Percentiles rank a stretch among this genome's conserved stretches.
phyloP scores from a whole-genome alignment of 2,888 invertebrate genomes.

The Plusia festucae region DNA sequence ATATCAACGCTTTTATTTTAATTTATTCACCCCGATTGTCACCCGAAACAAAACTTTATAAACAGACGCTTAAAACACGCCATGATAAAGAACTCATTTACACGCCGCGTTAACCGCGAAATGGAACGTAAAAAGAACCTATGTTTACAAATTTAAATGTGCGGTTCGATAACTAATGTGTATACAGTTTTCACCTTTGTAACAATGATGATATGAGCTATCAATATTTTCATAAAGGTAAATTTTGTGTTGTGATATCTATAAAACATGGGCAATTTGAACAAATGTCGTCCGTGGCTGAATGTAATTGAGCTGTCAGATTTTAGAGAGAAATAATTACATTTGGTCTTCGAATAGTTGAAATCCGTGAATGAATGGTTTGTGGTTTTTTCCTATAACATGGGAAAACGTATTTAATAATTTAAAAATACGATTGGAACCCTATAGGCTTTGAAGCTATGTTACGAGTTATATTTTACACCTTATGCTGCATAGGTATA shows the following conservation, averaged over 20 bases:
- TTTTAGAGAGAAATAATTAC: conserved; percentile 77
- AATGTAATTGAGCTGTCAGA: conserved; percentile 85
- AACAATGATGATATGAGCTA: accelerated
- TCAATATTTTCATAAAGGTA: conserved; percentile 10
- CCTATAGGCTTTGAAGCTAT: no score
- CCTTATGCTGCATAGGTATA: no score
- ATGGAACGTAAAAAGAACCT: conserved; percentile 81
- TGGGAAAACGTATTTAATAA: neutral
- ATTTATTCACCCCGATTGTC: conserved; percentile 83
- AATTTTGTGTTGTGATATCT: conserved; percentile 50
- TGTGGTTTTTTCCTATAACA: conserved; percentile 9
- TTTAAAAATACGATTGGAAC: no score
- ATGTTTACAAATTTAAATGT: conserved; percentile 60
- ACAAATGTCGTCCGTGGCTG: conserved; percentile 84
- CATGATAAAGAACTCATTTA: conserved; percentile 88
- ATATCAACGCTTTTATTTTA: conserved; percentile 63
- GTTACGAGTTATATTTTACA: no score
- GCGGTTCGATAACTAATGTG: conserved; percentile 21
- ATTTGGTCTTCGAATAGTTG: conserved; percentile 44
- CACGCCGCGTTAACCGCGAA: conserved; percentile 86
- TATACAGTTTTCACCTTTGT: conserved; percentile 60
- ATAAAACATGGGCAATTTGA: conserved; percentile 82
- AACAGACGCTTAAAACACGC: conserved; percentile 82
- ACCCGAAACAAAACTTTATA: conserved; percentile 74
- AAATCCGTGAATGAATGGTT: conserved; percentile 27